Evolutionary conservation across 2,113 vertebrate genomes (phyloP).

Genomic region (Cryptomyrus ogoouensis): DNA sequence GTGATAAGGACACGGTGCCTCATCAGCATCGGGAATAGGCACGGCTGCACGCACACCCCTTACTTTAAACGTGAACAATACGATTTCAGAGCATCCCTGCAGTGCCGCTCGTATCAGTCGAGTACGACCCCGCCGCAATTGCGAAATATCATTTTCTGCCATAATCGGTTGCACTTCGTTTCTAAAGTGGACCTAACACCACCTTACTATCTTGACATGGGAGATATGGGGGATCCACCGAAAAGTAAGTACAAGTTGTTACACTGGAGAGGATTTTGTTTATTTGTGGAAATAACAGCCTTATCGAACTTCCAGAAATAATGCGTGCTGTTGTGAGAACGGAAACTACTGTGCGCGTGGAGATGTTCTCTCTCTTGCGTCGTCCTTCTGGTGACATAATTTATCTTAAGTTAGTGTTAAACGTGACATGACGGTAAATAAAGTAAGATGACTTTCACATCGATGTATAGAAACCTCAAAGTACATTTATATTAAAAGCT

Average conservation of each 20-base stretch:
- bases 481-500: neutral
- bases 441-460: neutral
- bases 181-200: constrained; percentile 88
- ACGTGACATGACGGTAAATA: neutral
- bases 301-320: neutral
- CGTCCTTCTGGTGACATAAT: neutral
- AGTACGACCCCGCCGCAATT: constrained; percentile 35
- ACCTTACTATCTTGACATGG: constrained; percentile 86
- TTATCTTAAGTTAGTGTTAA: neutral
- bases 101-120: constrained; percentile 41
- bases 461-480: neutral
- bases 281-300: neutral
- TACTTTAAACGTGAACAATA: constrained; percentile 45
- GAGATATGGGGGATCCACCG: constrained; percentile 98
- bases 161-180: constrained; percentile 61
- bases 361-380: neutral
- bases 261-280: neutral
- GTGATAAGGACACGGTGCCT: constrained; percentile 73
- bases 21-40: constrained; percentile 66
- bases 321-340: neutral
- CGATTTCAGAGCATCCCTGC: constrained; percentile 50
- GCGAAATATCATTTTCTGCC: constrained; percentile 2
- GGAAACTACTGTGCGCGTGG: neutral
- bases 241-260: constrained; percentile 80
- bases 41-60: constrained; percentile 52